Evolutionary conservation across 2,113 vertebrate species (phyloP).

Genomic region (Mormyrus iriodes): DNA sequence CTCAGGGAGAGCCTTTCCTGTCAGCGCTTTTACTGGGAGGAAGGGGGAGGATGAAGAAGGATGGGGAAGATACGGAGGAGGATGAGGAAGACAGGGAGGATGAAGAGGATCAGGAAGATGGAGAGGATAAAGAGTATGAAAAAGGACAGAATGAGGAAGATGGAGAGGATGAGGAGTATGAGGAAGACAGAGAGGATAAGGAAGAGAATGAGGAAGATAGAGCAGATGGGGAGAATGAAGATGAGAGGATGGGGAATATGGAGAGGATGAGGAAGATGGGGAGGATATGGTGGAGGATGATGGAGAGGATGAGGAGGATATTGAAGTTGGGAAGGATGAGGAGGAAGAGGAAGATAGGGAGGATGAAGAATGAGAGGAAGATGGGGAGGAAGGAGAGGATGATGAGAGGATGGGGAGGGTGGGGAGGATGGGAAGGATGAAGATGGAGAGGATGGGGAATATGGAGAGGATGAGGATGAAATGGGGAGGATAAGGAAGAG

Average conservation of each 20-base stretch:
- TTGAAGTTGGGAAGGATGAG: too few species aligned
- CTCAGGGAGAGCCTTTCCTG: background rate
- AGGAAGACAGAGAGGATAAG: background rate
- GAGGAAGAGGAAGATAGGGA: too few species aligned
- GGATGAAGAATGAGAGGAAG: background rate
- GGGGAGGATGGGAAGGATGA: background rate
- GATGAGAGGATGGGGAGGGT: background rate
- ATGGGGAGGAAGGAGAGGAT: too few species aligned
- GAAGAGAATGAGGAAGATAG: background rate
- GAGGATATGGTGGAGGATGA: background rate
- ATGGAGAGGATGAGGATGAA: too few species aligned
- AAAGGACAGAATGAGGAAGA: background rate
- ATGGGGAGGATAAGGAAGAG: too few species aligned
- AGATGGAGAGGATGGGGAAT: too few species aligned
- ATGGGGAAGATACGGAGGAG: background rate
- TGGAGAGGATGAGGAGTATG: constrained; percentile 1
- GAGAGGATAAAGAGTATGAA: background rate
- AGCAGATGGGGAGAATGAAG: too few species aligned
- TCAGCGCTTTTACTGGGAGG: background rate
- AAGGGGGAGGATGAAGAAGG: background rate
- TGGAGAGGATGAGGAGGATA: background rate
- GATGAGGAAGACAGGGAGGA: too few species aligned
- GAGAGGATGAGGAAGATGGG: background rate
- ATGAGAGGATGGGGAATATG: background rate
- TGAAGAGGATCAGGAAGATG: background rate